A percentile compares a stretch with the other conserved stretches of the same genome.
phyloP scores from a whole-genome alignment of 2,113 vertebrate genomes.

The Anthoscopus minutus region DNA sequence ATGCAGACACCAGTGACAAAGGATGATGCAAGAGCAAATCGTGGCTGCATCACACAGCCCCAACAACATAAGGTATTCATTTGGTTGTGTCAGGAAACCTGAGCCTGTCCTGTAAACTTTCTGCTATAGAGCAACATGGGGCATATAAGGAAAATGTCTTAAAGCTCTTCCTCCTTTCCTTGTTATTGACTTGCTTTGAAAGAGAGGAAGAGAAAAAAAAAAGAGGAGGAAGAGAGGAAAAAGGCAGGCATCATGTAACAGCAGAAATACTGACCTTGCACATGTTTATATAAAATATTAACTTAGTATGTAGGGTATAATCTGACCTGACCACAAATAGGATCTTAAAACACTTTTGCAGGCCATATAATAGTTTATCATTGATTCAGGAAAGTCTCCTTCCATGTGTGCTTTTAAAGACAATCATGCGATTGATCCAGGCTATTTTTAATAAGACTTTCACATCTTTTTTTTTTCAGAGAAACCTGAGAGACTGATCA shows the following conservation, averaged over 20 bases:
- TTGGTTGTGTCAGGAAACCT: background rate
- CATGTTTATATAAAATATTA: background rate
- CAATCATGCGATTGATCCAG: background rate
- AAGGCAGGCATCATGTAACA: background rate
- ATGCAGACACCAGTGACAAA: background rate
- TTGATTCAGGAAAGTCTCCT: background rate
- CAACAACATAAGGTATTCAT: background rate
- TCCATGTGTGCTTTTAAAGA: background rate
- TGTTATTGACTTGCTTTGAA: background rate
- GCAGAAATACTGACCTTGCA: background rate
- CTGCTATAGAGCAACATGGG: background rate
- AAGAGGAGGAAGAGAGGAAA: background rate
- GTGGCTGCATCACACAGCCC: background rate
- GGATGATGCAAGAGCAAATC: background rate
- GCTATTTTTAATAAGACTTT: background rate
- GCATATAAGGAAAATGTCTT: background rate
- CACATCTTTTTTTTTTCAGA: background rate
- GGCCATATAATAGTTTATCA: background rate
- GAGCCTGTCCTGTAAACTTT: background rate
- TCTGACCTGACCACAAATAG: background rate
- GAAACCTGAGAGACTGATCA: background rate
- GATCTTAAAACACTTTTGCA: background rate
- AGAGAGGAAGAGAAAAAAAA: background rate
- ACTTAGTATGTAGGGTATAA: background rate
- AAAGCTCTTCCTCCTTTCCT: background rate